Percentiles rank a stretch among this genome's conserved stretches.
Conservation (phyloP, 2,888 invertebrate species). For the Rotaria macrura region DNA sequence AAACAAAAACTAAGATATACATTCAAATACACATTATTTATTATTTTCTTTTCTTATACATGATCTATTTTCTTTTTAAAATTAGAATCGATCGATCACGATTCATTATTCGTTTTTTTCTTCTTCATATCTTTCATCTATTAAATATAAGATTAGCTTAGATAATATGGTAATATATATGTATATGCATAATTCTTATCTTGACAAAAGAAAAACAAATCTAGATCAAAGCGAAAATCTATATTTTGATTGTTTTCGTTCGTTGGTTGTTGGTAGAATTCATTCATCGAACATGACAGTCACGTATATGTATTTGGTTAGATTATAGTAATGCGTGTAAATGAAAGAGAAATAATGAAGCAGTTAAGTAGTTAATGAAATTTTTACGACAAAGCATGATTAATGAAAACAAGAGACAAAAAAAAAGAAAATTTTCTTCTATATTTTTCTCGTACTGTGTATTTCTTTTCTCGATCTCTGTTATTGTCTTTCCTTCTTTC, state of each 20-base stretch:
- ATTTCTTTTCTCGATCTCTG: not conserved
- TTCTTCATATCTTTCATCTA: not conserved
- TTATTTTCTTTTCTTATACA: not conserved
- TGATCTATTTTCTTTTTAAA: not conserved
- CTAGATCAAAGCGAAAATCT: not conserved
- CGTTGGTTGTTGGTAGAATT: not conserved
- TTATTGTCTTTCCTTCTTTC: not conserved
- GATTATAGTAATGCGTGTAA: not conserved
- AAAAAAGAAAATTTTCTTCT: not conserved
- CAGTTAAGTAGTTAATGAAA: not conserved
- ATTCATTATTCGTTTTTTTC: too few relatives aligned
- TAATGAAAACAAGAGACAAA: not conserved
- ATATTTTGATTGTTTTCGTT: not conserved
- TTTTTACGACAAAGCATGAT: not conserved
- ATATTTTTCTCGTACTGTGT: not conserved
- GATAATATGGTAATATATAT: too few relatives aligned
- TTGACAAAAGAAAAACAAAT: not conserved
- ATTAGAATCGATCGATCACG: not conserved
- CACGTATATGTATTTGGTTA: not conserved
- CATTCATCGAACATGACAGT: not conserved
- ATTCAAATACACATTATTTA: not conserved
- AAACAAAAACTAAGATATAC: not conserved
- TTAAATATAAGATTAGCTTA: not conserved
- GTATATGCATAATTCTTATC: not conserved
- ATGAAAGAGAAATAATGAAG: not conserved